Evolutionary conservation across 53 echinoderm and acorn worm species (phyloP).

Genomic region (Stichopus horrens): DNA sequence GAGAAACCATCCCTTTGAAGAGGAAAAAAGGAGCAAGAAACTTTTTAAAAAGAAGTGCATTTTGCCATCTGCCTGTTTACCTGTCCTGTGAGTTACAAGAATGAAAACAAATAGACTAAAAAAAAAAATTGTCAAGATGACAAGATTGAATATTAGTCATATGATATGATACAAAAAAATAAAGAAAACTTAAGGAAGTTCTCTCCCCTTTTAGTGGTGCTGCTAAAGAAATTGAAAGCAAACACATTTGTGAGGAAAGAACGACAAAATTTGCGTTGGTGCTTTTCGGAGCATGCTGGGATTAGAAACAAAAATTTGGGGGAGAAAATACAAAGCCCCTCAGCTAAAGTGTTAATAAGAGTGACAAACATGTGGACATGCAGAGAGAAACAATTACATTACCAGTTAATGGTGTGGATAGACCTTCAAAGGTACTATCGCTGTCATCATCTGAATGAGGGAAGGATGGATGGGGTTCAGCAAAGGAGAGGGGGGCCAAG

Average conservation of each 20-base stretch:
- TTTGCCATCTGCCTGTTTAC: too few species aligned
- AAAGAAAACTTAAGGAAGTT: too few species aligned
- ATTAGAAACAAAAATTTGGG: neutral
- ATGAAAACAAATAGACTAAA: too few species aligned
- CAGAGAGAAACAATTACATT: conserved; percentile 32
- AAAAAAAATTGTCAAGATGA: too few species aligned
- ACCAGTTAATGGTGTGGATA: conserved; percentile 43
- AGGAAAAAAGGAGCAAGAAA: too few species aligned
- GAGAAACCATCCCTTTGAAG: too few species aligned
- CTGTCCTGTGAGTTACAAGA: too few species aligned
- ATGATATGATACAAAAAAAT: too few species aligned
- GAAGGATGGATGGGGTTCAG: neutral
- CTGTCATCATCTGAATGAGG: conserved; percentile 41
- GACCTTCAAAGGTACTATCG: conserved; percentile 42
- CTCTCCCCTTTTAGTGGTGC: neutral
- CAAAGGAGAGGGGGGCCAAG: too few species aligned
- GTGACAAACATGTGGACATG: neutral
- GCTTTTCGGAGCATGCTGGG: neutral
- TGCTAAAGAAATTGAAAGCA: neutral
- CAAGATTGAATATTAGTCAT: too few species aligned
- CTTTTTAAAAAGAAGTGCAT: too few species aligned
- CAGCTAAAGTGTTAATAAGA: neutral
- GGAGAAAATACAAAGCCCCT: neutral
- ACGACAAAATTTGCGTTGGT: neutral
- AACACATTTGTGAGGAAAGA: neutral